Conservation (phyloP, 2,113 vertebrate genomes). For the Chroicocephalus ridibundus region DNA sequence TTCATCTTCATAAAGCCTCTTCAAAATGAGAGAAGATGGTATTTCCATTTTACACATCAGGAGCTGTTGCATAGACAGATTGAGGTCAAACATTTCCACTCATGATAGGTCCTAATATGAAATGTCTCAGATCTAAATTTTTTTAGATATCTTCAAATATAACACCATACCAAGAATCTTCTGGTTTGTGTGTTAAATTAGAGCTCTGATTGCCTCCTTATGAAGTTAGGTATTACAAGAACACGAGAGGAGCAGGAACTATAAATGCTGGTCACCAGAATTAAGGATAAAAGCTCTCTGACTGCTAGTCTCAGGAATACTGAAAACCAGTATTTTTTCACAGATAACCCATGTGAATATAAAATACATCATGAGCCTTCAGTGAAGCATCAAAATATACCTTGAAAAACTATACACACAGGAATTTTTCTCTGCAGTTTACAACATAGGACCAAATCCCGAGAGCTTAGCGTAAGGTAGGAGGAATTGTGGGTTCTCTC, state of each 20-base stretch:
- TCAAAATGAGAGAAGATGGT: constrained; percentile 48
- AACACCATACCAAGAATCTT: not conserved
- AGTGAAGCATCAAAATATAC: not conserved
- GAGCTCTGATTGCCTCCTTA: not conserved
- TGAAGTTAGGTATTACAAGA: not conserved
- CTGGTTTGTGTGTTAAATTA: not conserved
- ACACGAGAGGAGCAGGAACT: not conserved
- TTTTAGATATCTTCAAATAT: not conserved
- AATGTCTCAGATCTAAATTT: constrained; percentile 33
- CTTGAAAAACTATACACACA: not conserved
- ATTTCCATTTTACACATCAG: constrained; percentile 55
- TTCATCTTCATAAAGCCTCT: constrained; percentile 58
- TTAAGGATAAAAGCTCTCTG: not conserved
- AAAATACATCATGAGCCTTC: not conserved
- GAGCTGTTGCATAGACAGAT: constrained; percentile 54
- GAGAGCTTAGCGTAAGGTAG: not conserved
- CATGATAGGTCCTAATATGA: constrained; percentile 12
- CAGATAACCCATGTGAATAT: not conserved
- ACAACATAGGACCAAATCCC: not conserved
- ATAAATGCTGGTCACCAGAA: not conserved
- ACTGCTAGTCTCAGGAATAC: not conserved
- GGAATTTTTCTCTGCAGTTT: not conserved
- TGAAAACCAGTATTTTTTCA: not conserved
- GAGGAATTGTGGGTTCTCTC: not conserved
- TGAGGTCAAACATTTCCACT: constrained; percentile 55